phyloP scores from a whole-genome alignment of 2,797 vertebrate species.

The Spatula clypeata region DNA sequence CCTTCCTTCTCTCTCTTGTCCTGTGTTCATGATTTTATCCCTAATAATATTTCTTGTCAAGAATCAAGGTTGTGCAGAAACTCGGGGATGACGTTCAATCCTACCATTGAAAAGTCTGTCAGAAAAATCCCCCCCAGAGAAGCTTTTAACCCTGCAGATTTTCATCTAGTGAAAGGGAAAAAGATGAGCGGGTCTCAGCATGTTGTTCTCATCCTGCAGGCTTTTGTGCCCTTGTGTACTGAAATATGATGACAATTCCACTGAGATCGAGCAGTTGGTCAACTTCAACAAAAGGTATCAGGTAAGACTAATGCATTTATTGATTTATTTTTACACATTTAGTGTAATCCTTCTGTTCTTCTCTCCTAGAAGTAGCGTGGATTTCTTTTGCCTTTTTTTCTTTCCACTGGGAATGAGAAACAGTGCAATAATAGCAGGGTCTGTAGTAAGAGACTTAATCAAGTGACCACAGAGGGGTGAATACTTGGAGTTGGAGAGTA shows the following conservation, averaged over 20 bases:
- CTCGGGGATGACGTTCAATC: not conserved
- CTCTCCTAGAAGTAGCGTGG: not conserved
- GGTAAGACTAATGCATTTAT: slow-evolving; percentile 58
- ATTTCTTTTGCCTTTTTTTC: not conserved
- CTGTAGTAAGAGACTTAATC: not conserved
- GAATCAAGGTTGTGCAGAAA: not conserved
- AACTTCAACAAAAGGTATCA: slow-evolving; percentile 81
- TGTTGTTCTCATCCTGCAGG: slow-evolving; percentile 51
- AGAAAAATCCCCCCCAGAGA: not conserved
- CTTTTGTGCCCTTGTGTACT: slow-evolving; percentile 76
- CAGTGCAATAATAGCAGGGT: not conserved
- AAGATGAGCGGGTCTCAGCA: not conserved
- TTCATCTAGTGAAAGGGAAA: not conserved
- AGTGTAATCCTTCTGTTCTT: not conserved
- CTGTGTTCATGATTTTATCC: not conserved
- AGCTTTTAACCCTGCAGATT: not conserved
- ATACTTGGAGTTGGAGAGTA: not conserved
- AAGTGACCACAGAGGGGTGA: not conserved
- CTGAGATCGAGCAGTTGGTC: slow-evolving; percentile 52
- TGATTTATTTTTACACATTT: not conserved
- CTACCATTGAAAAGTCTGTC: not conserved
- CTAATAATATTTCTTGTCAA: not conserved
- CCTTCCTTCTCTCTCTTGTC: not conserved
- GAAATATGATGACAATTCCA: slow-evolving; percentile 38
- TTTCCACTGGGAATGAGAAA: not conserved